A percentile compares a stretch with the other conserved stretches of the same genome.
phyloP scores from a whole-genome alignment of 2,888 invertebrate genomes.

The Lithosia quadra region DNA sequence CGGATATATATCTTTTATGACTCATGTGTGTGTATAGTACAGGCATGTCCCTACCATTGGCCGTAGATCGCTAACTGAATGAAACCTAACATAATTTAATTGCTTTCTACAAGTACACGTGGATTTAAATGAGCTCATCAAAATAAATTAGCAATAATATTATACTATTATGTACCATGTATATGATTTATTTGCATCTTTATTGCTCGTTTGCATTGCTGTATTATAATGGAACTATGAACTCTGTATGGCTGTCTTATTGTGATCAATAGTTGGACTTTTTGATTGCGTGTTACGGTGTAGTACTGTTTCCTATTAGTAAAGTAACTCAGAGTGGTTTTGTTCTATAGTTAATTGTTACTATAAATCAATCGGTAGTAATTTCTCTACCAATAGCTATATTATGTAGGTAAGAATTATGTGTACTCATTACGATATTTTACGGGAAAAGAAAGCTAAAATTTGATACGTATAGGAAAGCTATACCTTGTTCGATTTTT shows the following conservation, averaged over 20 bases:
- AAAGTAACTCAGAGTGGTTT: conserved; percentile 14
- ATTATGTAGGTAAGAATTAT: background rate
- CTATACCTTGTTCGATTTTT: background rate
- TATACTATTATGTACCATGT: conserved; percentile 16
- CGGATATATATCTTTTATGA: background rate
- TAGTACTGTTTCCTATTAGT: conserved; percentile 20
- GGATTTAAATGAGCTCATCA: conserved; percentile 14
- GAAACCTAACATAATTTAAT: conserved; percentile 4
- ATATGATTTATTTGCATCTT: conserved; percentile 19
- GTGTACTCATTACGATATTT: background rate
- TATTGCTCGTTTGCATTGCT: conserved; percentile 9
- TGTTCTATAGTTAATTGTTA: conserved; percentile 6
- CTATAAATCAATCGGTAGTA: conserved; percentile 11
- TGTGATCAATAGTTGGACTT: conserved; percentile 23
- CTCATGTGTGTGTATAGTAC: background rate
- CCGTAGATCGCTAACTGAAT: background rate
- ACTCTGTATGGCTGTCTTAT: conserved; percentile 20
- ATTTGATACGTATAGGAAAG: background rate
- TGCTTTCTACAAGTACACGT: conserved; percentile 9
- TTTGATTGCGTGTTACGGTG: conserved; percentile 30
- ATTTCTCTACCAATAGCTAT: background rate
- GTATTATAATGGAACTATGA: conserved; percentile 20
- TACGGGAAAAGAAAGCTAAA: background rate
- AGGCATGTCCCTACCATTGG: background rate
- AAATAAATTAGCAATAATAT: conserved; percentile 23